Evolutionary conservation across 2,888 invertebrate genomes (phyloP).

Genomic region (Sylvicola cinctus): DNA sequence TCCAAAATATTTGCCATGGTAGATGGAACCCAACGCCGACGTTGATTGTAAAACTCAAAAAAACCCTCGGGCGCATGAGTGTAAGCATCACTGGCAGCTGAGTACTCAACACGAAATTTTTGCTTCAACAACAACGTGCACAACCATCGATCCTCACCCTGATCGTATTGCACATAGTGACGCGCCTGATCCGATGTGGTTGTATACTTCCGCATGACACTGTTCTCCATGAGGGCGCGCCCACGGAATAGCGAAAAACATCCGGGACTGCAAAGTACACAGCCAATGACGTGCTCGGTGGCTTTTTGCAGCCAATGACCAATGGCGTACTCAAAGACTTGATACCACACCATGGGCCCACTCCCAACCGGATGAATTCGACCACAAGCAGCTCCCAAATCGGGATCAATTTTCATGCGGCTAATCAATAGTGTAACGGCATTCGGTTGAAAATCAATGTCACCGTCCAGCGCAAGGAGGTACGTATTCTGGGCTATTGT

Average conservation of each 20-base stretch:
- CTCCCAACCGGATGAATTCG: constrained; percentile 75
- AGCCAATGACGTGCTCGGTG: constrained; percentile 75
- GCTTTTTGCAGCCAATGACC: constrained; percentile 89
- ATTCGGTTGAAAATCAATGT: constrained; percentile 67
- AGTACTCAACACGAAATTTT: constrained; percentile 83
- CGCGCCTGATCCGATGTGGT: constrained; percentile 53
- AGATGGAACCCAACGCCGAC: constrained; percentile 89
- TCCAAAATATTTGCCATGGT: constrained; percentile 91
- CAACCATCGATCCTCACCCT: constrained; percentile 93
- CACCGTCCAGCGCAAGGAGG: constrained; percentile 67
- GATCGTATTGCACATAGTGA: constrained; percentile 83
- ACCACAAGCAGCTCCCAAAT: constrained; percentile 72
- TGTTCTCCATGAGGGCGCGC: constrained; percentile 74
- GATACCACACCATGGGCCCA: constrained; percentile 69
- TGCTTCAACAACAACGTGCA: constrained; percentile 81
- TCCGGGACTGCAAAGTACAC: constrained; percentile 79
- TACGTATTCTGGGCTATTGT: constrained; percentile 63
- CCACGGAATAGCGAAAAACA: constrained; percentile 82
- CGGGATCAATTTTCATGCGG: constrained; percentile 65
- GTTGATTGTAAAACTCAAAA: constrained; percentile 84
- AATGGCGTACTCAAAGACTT: constrained; percentile 77
- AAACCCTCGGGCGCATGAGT: constrained; percentile 88
- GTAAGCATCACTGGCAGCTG: constrained; percentile 85
- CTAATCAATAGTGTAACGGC: constrained; percentile 63
- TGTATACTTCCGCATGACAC: constrained; percentile 77